Percentiles rank a stretch among this genome's conserved stretches.
Evolutionary conservation across 2,113 vertebrate genomes (phyloP).

Genomic region (Mola mola): DNA sequence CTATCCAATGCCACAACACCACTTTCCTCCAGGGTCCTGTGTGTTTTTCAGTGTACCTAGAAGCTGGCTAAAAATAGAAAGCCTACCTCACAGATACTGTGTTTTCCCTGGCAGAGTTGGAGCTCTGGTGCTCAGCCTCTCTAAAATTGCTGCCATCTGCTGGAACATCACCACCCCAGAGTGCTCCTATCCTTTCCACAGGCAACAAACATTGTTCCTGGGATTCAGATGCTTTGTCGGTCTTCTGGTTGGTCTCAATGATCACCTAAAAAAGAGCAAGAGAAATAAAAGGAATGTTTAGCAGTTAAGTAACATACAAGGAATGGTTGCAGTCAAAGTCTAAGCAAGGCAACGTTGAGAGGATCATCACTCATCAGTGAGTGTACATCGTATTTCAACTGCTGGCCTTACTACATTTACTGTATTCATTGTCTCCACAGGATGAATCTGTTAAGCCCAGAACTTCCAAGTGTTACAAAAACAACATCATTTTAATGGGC

Average conservation of each 20-base stretch:
- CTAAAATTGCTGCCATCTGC: conserved; percentile 38
- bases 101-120: conserved; percentile 45
- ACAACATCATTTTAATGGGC: no score
- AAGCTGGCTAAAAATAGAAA: conserved; percentile 61
- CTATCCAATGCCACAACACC: conserved; percentile 42
- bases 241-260: conserved; percentile 1
- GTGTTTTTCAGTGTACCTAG: conserved; percentile 39
- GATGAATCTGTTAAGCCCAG: no score
- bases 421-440: no score
- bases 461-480: no score
- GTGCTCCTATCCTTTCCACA: conserved; percentile 27
- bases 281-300: background rate
- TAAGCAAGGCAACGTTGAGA: no score
- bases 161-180: conserved; percentile 32
- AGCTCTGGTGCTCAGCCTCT: conserved; percentile 33
- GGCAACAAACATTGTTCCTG: conserved; percentile 34
- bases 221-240: conserved; percentile 7
- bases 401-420: no score
- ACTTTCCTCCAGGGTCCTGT: conserved; percentile 33
- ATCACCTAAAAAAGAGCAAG: conserved; percentile 14
- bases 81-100: conserved; percentile 68
- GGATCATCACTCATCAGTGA: no score
- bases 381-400: no score
- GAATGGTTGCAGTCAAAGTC: no score
- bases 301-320: no score